phyloP scores from a whole-genome alignment of 2,113 vertebrate species.

The Vimba vimba region DNA sequence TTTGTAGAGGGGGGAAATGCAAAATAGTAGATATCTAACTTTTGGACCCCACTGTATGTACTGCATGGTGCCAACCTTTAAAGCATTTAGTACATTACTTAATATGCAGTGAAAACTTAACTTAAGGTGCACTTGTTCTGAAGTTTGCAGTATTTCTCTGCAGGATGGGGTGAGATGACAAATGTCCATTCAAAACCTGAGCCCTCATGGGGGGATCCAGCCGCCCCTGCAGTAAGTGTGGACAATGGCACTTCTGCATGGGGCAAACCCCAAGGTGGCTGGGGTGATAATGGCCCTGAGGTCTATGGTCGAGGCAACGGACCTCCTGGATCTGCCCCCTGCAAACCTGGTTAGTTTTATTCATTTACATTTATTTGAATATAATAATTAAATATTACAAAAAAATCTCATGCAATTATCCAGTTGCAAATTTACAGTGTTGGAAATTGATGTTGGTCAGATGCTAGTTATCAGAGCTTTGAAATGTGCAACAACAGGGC shows the following conservation, averaged over 20 bases:
- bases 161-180: slow-evolving; percentile 91
- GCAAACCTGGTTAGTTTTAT: slow-evolving; percentile 87
- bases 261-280: slow-evolving; percentile 86
- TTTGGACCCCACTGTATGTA: background rate
- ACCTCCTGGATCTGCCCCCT: slow-evolving; percentile 85
- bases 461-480: background rate
- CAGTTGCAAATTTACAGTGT: background rate
- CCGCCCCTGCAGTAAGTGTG: slow-evolving; percentile 81
- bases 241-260: slow-evolving; percentile 95
- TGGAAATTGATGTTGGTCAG: background rate
- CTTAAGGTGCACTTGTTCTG: background rate
- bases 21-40: background rate
- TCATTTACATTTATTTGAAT: background rate
- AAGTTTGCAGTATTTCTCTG: slow-evolving; percentile 45
- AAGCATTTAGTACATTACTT: background rate
- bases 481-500: slow-evolving; percentile 12
- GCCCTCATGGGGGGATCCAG: slow-evolving; percentile 87
- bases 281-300: slow-evolving; percentile 86
- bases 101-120: background rate
- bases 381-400: background rate
- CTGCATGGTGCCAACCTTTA: background rate
- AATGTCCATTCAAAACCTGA: slow-evolving; percentile 87
- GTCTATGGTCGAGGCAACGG: slow-evolving; percentile 82
- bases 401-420: background rate
- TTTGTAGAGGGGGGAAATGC: background rate